Evolutionary conservation across 2,797 vertebrate genomes (phyloP), one percentile per base, ranked within the genome.

Genomic region (Chaetodon trifasciatus): DNA sequence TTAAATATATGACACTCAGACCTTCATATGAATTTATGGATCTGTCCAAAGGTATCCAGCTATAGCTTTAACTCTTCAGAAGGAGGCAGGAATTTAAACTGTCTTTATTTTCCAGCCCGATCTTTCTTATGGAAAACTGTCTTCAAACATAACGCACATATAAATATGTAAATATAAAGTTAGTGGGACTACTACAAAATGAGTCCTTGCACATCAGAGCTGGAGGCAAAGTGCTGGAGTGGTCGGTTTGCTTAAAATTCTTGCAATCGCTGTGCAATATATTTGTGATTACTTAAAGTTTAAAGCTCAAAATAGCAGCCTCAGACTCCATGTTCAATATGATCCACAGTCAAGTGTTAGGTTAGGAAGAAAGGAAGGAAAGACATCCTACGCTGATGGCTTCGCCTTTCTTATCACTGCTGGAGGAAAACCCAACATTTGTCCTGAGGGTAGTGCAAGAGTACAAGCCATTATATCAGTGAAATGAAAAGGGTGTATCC

Each of bases 11-110:
- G 32, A 55, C 52, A 58, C 44, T 44, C 5, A 0, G 8, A 13
- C 24, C 17, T 56, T 19, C 19, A 40, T 71, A 28, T 42, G 28
- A 50, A 78, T 53, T 66, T 56, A 70, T 79, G 32, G 16, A 50
- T 58, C 6, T 3, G 7, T 40, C 39, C 55, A 76, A 32, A 58
- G 21, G 62, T 56, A 28, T 56, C 2, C 12, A 7, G 10, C 57
- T 4, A 3, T 46, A 24, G 63, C 28, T 60, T 52, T 24, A 50
- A 24, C 37, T 47, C 6, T 74, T 12, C 1, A 24, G 23, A 23
- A 17, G 17, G 42, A 12, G 19, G 17, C 16, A 56, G 6, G 75
- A 19, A 73, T 42, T 40, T 39, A 11, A 49, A 63, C 6, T 16
- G 37, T 64, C 56, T 47, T 49, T 52, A 15, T 24, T 19, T 11